These are phyloP conservation scores for honey bee (Apis mellifera) DNA, from an alignment of 1,140 invertebrate genomes.

Conservation along the genomic window Amel_HAv3.1 CM009933.2:10996001-10996500, in stretches of 20 bases:
- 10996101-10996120: conserved; percentile 56
- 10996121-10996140: conserved; percentile 71
- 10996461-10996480: conserved; percentile 5
- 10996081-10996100: conserved; percentile 68
- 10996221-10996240: no score
- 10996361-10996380: neutral
- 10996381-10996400: conserved; percentile 44
- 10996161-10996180: conserved; percentile 26
- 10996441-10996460: conserved; percentile 24
- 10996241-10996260: no score
- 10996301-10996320: no score
- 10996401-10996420: conserved; percentile 39
- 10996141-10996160: conserved; percentile 60
- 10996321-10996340: no score
- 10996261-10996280: no score
- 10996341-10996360: no score
- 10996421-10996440: neutral
- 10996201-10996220: neutral
- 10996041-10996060: conserved; percentile 7
- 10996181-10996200: neutral
- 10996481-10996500: conserved; percentile 25
- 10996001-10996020: conserved; percentile 71
- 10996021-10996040: conserved; percentile 52
- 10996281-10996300: no score
- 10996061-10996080: conserved; percentile 18